These are phyloP conservation scores for Goniozus legneri DNA, from an alignment of 1,140 invertebrate genomes.

Conservation along the genomic window DNA sequence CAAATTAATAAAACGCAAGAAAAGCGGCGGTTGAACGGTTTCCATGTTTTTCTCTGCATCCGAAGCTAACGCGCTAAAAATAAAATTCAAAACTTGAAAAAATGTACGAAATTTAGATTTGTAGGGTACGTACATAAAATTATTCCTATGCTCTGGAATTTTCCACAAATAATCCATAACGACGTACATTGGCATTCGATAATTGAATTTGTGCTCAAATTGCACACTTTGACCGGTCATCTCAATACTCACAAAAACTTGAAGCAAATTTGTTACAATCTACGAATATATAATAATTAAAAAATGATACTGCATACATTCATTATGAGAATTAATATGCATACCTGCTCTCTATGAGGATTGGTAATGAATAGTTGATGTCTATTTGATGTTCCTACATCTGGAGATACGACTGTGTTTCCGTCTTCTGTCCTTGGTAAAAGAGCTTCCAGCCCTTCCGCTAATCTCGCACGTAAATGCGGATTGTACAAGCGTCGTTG, in stretches of 20 bases:
- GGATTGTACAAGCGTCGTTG: conserved; percentile 83
- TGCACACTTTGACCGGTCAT: conserved; percentile 94
- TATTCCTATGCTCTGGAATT: conserved; percentile 68
- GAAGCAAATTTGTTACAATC: conserved; percentile 72
- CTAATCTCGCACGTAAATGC: conserved; percentile 84
- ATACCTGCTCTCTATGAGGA: conserved; percentile 65
- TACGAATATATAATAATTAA: conserved; percentile 45
- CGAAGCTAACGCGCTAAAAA: conserved; percentile 59
- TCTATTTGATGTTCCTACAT: conserved; percentile 64
- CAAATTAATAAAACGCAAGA: conserved; percentile 90
- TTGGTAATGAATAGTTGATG: conserved; percentile 77
- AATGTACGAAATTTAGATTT: neutral
- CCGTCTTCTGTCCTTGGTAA: conserved; percentile 64
- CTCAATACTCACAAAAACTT: conserved; percentile 95
- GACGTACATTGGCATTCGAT: conserved; percentile 90
- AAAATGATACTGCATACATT: conserved; percentile 15
- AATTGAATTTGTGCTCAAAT: conserved; percentile 98
- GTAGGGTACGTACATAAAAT: conserved; percentile 65
- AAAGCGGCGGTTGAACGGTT: conserved; percentile 83
- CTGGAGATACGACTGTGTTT: conserved; percentile 56
- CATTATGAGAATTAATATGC: conserved; percentile 8
- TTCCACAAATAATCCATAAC: conserved; percentile 92
- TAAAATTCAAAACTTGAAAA: too few relatives aligned
- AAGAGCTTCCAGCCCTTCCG: conserved; percentile 82
- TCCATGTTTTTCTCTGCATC: conserved; percentile 88